phyloP scores from a whole-genome alignment of 2,113 vertebrate species.

The Neodon shergylaensis region DNA sequence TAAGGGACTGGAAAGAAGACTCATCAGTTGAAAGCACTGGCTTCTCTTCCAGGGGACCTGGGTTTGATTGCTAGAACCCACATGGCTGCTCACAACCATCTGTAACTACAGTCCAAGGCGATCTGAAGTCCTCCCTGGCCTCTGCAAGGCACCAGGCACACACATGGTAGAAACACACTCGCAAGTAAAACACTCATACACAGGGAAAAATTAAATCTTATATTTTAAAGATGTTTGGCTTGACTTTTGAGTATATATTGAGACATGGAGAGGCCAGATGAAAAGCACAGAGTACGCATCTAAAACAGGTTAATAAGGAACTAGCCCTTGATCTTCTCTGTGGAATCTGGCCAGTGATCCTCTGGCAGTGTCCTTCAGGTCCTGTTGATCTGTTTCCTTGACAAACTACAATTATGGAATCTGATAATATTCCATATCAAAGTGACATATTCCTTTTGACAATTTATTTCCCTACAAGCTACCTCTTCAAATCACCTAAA shows the following conservation, averaged over 20 bases:
- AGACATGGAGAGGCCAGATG: neutral
- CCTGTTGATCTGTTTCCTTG: neutral
- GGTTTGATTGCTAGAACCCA: neutral
- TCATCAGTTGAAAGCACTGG: neutral
- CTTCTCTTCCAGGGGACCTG: neutral
- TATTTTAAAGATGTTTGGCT: neutral
- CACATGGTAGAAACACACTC: neutral
- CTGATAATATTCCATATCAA: neutral
- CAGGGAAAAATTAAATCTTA: neutral
- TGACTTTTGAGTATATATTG: neutral
- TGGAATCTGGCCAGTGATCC: neutral
- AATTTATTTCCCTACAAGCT: neutral
- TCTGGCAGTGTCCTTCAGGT: neutral
- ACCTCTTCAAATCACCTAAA: neutral
- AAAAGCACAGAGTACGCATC: neutral
- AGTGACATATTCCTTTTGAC: neutral
- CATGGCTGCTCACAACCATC: neutral
- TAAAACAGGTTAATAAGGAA: neutral
- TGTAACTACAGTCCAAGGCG: neutral
- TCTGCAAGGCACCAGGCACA: neutral
- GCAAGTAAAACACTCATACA: neutral
- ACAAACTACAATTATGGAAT: neutral
- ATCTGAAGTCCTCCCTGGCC: neutral
- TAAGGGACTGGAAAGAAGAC: neutral
- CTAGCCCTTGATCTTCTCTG: neutral